Evolutionary conservation across 1,140 invertebrate genomes (phyloP).

Genomic region (Drosophila navojoa): DNA sequence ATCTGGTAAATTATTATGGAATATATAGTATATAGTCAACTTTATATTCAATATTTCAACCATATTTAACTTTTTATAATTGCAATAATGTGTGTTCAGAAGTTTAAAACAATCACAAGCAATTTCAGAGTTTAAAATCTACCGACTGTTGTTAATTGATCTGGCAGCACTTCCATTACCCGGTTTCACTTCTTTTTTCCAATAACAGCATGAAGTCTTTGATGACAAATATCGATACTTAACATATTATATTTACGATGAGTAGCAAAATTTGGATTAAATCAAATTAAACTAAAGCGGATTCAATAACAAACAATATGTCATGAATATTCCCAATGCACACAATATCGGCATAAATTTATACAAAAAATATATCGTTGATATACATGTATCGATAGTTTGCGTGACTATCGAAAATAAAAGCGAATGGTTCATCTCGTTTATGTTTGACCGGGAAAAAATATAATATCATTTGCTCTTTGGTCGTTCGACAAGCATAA

Average conservation of each 20-base stretch:
- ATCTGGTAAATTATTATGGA: not conserved
- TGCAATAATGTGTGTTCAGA: too few relatives aligned
- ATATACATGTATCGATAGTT: constrained; percentile 11
- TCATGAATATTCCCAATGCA: not conserved
- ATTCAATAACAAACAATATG: not conserved
- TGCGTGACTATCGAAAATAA: constrained; percentile 2
- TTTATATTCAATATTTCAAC: too few relatives aligned
- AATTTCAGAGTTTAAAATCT: too few relatives aligned
- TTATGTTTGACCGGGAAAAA: constrained; percentile 65
- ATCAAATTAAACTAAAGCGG: not conserved
- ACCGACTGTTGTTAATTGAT: not conserved
- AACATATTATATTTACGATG: not conserved
- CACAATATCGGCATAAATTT: not conserved
- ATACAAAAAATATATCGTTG: not conserved
- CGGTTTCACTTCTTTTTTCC: too few relatives aligned
- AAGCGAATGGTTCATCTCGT: constrained; percentile 23
- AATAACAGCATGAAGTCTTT: not conserved
- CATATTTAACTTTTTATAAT: too few relatives aligned
- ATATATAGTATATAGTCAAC: too few relatives aligned
- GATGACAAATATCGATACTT: not conserved
- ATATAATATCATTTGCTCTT: constrained; percentile 46
- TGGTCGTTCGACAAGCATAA: constrained; percentile 17
- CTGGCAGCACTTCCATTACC: not conserved
- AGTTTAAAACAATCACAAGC: too few relatives aligned
- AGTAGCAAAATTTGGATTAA: not conserved